Evolutionary conservation across 2,888 invertebrate species (phyloP).

Genomic region (Caenorhabditis angaria): DNA sequence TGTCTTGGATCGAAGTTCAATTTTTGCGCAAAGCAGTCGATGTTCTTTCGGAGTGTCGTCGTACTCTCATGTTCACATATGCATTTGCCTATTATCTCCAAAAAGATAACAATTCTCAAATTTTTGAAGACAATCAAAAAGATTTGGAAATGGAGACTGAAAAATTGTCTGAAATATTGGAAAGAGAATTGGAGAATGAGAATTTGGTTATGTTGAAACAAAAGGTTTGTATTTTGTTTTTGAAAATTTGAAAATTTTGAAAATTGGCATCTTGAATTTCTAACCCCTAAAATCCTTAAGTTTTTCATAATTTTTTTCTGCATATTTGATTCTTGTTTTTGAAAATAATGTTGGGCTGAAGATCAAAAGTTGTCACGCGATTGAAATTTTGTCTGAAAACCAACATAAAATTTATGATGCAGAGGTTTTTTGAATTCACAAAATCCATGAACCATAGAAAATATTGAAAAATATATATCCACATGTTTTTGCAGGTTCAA

Average conservation of each 20-base stretch:
- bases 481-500: conserved; percentile 60
- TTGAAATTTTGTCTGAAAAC: too few species aligned
- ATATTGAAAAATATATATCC: background rate
- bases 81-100: conserved; percentile 97
- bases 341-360: too few species aligned
- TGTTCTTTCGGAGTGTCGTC: conserved; percentile 77
- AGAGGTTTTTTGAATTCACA: background rate
- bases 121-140: conserved; percentile 82
- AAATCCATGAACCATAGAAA: background rate
- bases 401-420: too few species aligned
- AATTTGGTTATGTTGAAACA: conserved; percentile 97
- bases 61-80: conserved; percentile 98
- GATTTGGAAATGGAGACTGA: conserved; percentile 97
- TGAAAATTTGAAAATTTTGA: conserved; percentile 7
- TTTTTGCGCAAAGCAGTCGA: conserved; percentile 89
- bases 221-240: conserved; percentile 82
- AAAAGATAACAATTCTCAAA: conserved; percentile 97
- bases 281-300: too few species aligned
- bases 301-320: background rate
- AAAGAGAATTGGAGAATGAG: conserved; percentile 94
- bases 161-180: conserved; percentile 93
- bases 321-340: background rate
- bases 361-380: too few species aligned
- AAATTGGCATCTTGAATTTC: background rate
- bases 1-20: conserved; percentile 99